Base-by-base conservation (phyloP, 1,140 invertebrate genomes). In the Pseudachorutes palmiensis region DNA sequence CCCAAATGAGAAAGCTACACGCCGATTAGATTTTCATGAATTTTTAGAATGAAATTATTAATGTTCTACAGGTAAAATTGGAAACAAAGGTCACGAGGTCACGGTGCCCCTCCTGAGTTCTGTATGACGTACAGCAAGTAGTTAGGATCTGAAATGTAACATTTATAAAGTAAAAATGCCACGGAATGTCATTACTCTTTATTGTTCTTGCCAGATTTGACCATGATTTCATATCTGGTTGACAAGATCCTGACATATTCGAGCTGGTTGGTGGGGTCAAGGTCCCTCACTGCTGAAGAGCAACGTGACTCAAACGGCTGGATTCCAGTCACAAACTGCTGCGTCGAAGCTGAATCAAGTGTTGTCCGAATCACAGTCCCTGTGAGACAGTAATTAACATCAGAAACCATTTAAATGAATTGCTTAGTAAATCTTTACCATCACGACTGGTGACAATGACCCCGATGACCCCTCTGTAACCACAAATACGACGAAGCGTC, bases 191-290 rank as follows among this genome's bases (percentile, higher is more conserved):
- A n/a, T n/a, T n/a, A n/a, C n/a, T n/a, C n/a, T n/a, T n/a, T n/a
- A n/a, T n/a, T n/a, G n/a, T n/a, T n/a, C n/a, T 76, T 79, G 83
- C 85, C 84, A 49, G 94, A 93, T 19, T 94, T 94, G 59, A 97
- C 88, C 85, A 98, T 91, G 72, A 98, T 96, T 82, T 98, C 96
- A 80, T 97, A 91, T 78, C 97, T 96, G 77, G 94, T 95, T 67
- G 95, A 95, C 72, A 94, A 83, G 48, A 98, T 87, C 58, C 97
- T 82, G 1, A 99, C 81, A 78, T 98, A 98, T 67, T 92, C 94
- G 67, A 98, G 81, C 80, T 98, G 94, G 83, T 99, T 98, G 33
- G 89, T 88, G 41, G 94, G 91, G 80, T 99, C 97, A 78, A 98
- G 84, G 81, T 99, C 96, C 70, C 94, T 80, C 1, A 98, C 90